phyloP scores from a whole-genome alignment of 1,140 invertebrate genomes.

The Leptinotarsa texana region DNA sequence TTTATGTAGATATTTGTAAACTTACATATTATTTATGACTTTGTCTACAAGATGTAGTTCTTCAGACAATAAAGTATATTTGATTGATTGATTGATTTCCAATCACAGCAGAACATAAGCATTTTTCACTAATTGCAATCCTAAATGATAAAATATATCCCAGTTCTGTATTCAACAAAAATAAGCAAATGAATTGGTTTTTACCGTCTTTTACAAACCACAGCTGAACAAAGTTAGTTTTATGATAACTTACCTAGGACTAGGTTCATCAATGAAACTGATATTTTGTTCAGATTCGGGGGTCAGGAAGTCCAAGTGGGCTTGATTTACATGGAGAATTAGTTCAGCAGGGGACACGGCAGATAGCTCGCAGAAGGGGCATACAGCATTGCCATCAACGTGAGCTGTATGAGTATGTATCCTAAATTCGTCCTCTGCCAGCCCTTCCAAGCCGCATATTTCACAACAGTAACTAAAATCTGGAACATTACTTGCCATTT shows the following conservation, averaged over 20 bases:
- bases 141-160: too few species aligned
- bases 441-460: constrained; percentile 78
- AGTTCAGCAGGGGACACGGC: constrained; percentile 74
- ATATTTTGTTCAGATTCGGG: constrained; percentile 66
- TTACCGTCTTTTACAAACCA: too few species aligned
- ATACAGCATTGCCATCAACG: constrained; percentile 74
- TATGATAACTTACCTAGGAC: constrained; percentile 61
- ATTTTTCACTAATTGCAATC: too few species aligned
- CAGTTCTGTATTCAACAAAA: too few species aligned
- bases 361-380: constrained; percentile 80
- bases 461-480: constrained; percentile 68
- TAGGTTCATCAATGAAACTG: constrained; percentile 67
- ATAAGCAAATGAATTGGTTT: too few species aligned
- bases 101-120: too few species aligned
- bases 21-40: too few species aligned
- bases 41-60: too few species aligned
- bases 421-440: constrained; percentile 79
- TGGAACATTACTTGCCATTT: constrained; percentile 54
- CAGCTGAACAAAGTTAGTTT: too few species aligned
- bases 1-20: too few species aligned
- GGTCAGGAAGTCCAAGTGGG: constrained; percentile 78
- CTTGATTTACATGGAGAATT: constrained; percentile 76
- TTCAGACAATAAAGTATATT: too few species aligned
- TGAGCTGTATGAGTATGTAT: constrained; percentile 76
- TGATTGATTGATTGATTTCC: too few species aligned